phyloP scores from a whole-genome alignment of 2,888 invertebrate genomes.

The Drosophila subquinaria region DNA sequence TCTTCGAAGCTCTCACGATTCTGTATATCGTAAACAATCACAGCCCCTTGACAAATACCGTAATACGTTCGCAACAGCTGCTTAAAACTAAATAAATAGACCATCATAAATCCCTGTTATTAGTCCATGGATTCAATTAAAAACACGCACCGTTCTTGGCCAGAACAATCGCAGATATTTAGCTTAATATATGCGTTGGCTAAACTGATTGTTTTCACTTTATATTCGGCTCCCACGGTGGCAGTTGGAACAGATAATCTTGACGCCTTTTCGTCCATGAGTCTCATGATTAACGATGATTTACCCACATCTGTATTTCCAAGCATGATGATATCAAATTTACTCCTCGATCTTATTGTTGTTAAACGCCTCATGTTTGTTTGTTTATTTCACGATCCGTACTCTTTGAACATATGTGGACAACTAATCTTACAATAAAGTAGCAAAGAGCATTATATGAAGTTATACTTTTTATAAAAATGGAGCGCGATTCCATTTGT shows the following conservation, averaged over 20 bases:
- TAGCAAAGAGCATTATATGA: not conserved
- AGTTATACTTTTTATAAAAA: not conserved
- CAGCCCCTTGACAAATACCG: slow-evolving; percentile 23
- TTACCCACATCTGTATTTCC: slow-evolving; percentile 54
- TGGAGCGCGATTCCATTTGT: not conserved
- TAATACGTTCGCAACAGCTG: slow-evolving; percentile 27
- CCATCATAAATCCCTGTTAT: not conserved
- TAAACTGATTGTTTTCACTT: slow-evolving; percentile 1
- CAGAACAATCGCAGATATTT: slow-evolving; percentile 48
- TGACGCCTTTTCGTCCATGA: not conserved
- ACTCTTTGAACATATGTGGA: not conserved
- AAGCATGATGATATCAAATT: slow-evolving; percentile 32
- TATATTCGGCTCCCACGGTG: slow-evolving; percentile 36
- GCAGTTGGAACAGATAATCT: not conserved
- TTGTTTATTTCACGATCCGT: slow-evolving; percentile 2
- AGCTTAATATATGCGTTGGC: slow-evolving; percentile 3
- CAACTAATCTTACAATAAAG: slow-evolving; percentile 17
- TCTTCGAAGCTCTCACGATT: slow-evolving; percentile 20
- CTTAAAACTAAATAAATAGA: slow-evolving; percentile 38
- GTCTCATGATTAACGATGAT: slow-evolving; percentile 39
- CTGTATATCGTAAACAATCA: slow-evolving; percentile 57
- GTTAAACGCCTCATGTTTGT: not conserved
- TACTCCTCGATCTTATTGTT: not conserved
- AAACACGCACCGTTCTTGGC: slow-evolving; percentile 34
- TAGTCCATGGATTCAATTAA: not conserved